Evolutionary conservation across 1,140 invertebrate genomes (phyloP), one percentile per base, ranked within the genome.

Genomic region (Aphaenogaster floridana): DNA sequence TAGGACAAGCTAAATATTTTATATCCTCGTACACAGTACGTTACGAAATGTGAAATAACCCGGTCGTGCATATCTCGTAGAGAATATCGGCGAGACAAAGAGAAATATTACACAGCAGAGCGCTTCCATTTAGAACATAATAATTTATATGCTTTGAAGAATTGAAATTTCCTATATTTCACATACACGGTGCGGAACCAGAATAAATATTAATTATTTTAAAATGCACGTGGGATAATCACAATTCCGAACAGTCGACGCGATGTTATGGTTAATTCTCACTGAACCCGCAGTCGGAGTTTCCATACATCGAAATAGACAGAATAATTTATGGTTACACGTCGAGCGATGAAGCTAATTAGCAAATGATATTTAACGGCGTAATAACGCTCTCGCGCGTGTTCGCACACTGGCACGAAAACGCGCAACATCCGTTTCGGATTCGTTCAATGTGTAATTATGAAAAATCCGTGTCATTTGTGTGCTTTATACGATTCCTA

Each of bases 331-430:
- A 84, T 84, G 71, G 69, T 84, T 84, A 84, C 80, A 84, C 69
- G 80, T 84, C 57, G 84, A 84, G 80, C 80, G 80, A 84, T 84
- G 69, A 84, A 84, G 80, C 86, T 93, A 93, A 93, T 93, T 93
- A 93, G 87, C 69, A 88, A 93, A 93, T 92, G 88, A 92, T 93
- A 93, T 93, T 92, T 93, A 90, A 91, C 86, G 61, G 66, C 72
- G 76, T 86, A 91, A 90, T 91, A 92, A 74, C 86, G 52, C 68
- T 74, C 88, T 92, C 66, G 91, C 86, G 61, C 86, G 69, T 92
- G 88, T 92, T 84, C 39, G 72, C 48, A 74, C 42, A 52, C 52
- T 11, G 48, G 21, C 48, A 78, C 48, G 66, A 61, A 86, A 88
- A 88, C 69, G 77, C 85, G 88, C 61, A 64, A 13, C 54, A 59